Evolutionary conservation across 2,888 invertebrate genomes (phyloP), one percentile per base, ranked within the genome.

Genomic region (Hydriomena furcata): DNA sequence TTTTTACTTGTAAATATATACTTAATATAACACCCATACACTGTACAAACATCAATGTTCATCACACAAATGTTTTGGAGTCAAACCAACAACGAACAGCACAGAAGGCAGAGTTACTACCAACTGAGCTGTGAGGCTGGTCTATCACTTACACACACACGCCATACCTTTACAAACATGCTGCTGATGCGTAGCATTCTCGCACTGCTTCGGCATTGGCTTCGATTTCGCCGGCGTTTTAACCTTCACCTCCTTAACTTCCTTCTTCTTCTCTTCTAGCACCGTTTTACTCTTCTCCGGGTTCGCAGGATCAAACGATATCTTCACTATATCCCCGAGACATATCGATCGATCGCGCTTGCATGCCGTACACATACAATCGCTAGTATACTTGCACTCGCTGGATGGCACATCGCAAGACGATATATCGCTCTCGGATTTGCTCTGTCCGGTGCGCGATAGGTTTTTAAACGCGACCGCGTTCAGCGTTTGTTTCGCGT

Each of bases 91-190:
- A n/a, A n/a, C n/a, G n/a, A n/a, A n/a, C n/a, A n/a, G n/a, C n/a
- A n/a, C n/a, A n/a, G n/a, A n/a, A n/a, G n/a, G n/a, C n/a, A n/a
- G n/a, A n/a, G n/a, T n/a, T n/a, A n/a, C n/a, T n/a, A n/a, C n/a
- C n/a, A n/a, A n/a, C n/a, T n/a, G n/a, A n/a, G n/a, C n/a, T n/a
- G n/a, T n/a, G n/a, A n/a, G n/a, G n/a, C n/a, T n/a, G n/a, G n/a
- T n/a, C n/a, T n/a, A n/a, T n/a, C n/a, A n/a, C n/a, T n/a, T n/a
- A n/a, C n/a, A n/a, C n/a, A n/a, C n/a, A n/a, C n/a, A n/a, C n/a
- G n/a, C n/a, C 80, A 56, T 3, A 90, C 90, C 87, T 76, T 87
- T 89, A 66, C 90, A 91, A 1, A 89, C 79, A 55, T 91, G 90
- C 36, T 86, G 88, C 23, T 85, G 88, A 56, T 89, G 88, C 3